phyloP scores from a whole-genome alignment of 2,888 invertebrate species.

The Pegoplata infirma region DNA sequence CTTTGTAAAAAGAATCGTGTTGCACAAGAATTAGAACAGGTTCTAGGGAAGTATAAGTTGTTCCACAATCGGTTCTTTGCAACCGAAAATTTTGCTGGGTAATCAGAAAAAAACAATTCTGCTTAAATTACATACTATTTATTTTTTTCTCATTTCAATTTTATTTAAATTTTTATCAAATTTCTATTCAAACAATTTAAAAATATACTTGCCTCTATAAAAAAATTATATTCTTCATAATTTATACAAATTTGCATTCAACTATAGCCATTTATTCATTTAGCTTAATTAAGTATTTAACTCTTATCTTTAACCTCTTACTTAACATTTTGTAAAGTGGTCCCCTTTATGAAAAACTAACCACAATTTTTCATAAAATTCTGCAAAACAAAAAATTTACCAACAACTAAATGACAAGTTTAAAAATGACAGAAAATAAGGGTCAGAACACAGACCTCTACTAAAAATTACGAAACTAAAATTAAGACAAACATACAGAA shows the following conservation, averaged over 20 bases:
- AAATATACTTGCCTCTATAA: background rate
- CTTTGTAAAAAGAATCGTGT: too few relatives aligned
- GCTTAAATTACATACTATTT: too few relatives aligned
- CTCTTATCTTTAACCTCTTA: slow-evolving; percentile 47
- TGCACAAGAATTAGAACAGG: too few relatives aligned
- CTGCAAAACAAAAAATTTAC: slow-evolving; percentile 13
- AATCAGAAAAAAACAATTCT: too few relatives aligned
- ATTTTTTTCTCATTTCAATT: too few relatives aligned
- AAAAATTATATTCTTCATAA: slow-evolving; percentile 33
- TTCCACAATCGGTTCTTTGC: too few relatives aligned
- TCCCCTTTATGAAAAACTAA: background rate
- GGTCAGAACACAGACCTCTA: slow-evolving; percentile 32
- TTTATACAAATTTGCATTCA: slow-evolving; percentile 27
- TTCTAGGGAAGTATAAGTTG: too few relatives aligned
- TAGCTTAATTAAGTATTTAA: slow-evolving; percentile 60
- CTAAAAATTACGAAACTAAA: slow-evolving; percentile 25
- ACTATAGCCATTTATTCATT: slow-evolving; percentile 32
- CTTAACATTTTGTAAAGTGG: slow-evolving; percentile 16
- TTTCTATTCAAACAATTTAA: too few relatives aligned
- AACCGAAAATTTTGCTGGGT: too few relatives aligned
- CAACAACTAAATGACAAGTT: slow-evolving; percentile 45
- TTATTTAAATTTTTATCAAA: too few relatives aligned
- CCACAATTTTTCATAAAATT: slow-evolving; percentile 20
- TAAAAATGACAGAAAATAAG: slow-evolving; percentile 37
- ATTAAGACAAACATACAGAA: slow-evolving; percentile 39